Base-by-base conservation (phyloP, 1,140 invertebrate genomes). In the Drosophila burlai region DNA sequence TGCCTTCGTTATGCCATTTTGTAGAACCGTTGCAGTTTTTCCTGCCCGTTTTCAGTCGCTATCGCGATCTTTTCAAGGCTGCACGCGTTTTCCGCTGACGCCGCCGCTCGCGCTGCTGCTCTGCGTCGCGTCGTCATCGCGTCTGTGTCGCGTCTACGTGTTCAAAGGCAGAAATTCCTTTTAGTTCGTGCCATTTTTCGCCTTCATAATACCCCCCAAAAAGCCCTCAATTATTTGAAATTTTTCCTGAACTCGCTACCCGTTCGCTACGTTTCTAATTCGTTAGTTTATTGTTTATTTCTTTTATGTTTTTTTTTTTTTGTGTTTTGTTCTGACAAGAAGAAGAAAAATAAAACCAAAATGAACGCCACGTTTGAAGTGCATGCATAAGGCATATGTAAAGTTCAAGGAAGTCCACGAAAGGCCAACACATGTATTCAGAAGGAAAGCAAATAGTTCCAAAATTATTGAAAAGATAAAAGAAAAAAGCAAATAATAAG, bases 131-230 rank as follows among this genome's bases (percentile, higher is more conserved):
- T 77, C 74, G 55, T 76, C 54, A 68, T 60, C 47, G 63, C 63
- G 71, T 55, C 60, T 68, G 42, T 68, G 79, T 73, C 57, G 80
- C 66, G 81, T 78, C 77, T 90, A 89, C 85, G 85, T 89, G 85
- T 90, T 90, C 75, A 81, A 76, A 76, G 57, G 71, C 75, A 68
- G 26, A 79, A 89, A 89, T 89, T 89, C 84, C 84, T 90, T 78
- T 75, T 81, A 71, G 67, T 86, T 81, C 79, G 83, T 86, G 82
- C 79, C 64, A 45, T 64, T 40, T 55, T 57, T 57, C 50, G 54
- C 66, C 69, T 77, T 77, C 65, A 77, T 78, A 80, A 76, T 81
- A 21, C 77, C 24, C 54, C 63, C 63, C 7, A 5, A 29, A 54
- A 26, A 26, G 50, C 50, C 50, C 29, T 38, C 31, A 54, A 38